phyloP scores from a whole-genome alignment of 2,797 vertebrate species.

The Platalea minor region DNA sequence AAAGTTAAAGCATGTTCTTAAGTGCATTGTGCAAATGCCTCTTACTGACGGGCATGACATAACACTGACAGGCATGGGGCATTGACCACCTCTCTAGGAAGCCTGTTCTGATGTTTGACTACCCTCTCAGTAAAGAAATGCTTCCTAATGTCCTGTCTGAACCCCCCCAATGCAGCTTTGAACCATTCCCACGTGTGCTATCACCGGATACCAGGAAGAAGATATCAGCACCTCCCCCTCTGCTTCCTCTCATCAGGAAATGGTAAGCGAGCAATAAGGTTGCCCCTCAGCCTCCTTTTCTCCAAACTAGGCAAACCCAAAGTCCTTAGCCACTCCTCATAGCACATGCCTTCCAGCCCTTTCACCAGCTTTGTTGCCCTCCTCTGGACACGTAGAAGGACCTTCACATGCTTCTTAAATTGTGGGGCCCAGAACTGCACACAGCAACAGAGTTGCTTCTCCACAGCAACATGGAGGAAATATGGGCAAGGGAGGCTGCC shows the following conservation, averaged over 20 bases:
- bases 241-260: background rate
- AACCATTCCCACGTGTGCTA: background rate
- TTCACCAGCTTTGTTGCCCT: background rate
- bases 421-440: background rate
- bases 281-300: background rate
- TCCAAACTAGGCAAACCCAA: background rate
- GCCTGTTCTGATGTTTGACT: background rate
- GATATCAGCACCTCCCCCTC: background rate
- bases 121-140: background rate
- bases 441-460: background rate
- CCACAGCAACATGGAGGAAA: background rate
- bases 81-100: background rate
- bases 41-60: background rate
- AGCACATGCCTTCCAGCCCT: background rate
- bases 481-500: accelerated
- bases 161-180: background rate
- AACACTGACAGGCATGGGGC: background rate
- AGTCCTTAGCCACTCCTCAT: background rate
- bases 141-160: background rate
- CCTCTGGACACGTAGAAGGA: background rate
- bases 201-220: background rate
- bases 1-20: background rate
- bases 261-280: background rate
- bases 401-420: background rate
- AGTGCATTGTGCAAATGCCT: background rate